Percentiles rank a stretch among this genome's conserved stretches.
These are phyloP conservation scores for Tachuris rubrigastra DNA, from an alignment of 2,113 vertebrate genomes.

Conservation along the genomic window DNA sequence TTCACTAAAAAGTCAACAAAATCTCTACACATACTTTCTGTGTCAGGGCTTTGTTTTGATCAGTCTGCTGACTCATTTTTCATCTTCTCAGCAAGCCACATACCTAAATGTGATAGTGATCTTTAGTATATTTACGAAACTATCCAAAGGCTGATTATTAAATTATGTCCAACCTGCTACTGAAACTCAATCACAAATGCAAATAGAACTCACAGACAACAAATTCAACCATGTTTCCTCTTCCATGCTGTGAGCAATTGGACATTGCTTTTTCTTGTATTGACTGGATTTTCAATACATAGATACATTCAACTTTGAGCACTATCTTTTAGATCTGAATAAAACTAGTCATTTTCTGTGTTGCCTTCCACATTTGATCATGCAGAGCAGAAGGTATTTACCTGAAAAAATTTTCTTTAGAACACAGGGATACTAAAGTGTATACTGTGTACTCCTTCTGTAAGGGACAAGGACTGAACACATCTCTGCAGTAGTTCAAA, in stretches of 20 bases:
- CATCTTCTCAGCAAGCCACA: neutral
- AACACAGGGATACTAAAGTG: neutral
- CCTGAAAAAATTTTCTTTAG: neutral
- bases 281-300: neutral
- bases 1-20: slow-evolving; percentile 32
- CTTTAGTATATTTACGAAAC: neutral
- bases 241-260: neutral
- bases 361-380: neutral
- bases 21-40: neutral
- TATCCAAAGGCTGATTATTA: neutral
- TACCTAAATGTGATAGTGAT: neutral
- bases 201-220: neutral
- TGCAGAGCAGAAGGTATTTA: neutral
- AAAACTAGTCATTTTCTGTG: neutral
- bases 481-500: neutral
- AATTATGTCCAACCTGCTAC: neutral
- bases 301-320: neutral
- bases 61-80: neutral
- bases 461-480: neutral
- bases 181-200: neutral
- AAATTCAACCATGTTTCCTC: neutral
- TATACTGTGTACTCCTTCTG: neutral
- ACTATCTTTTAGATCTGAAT: neutral
- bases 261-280: neutral
- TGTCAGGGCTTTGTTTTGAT: neutral